Evolutionary conservation across 2,888 invertebrate genomes (phyloP).

Genomic region (Tenthredo notha): DNA sequence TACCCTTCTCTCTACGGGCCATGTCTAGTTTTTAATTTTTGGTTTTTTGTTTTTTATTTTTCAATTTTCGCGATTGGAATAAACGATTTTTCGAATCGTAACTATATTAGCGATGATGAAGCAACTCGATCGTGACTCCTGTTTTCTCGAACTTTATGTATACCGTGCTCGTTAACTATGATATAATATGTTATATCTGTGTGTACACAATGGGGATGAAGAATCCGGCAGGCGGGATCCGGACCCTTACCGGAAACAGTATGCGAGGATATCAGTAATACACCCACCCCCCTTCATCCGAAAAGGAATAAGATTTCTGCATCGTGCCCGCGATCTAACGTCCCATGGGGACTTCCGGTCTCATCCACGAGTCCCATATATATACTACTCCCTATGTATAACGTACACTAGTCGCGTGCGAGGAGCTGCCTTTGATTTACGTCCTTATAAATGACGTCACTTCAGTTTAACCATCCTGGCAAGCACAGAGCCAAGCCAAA

Average conservation of each 20-base stretch:
- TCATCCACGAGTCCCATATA: background rate
- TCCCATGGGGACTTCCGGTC: conserved; percentile 44
- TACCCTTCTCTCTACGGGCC: background rate
- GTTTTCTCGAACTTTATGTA: conserved; percentile 8
- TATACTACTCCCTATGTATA: background rate
- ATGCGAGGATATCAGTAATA: no score
- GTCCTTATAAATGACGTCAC: conserved; percentile 78
- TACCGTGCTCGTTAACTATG: background rate
- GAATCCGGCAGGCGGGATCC: conserved; percentile 35
- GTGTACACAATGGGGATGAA: background rate
- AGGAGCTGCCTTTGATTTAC: conserved; percentile 75
- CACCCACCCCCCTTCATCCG: background rate
- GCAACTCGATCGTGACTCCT: conserved; percentile 21
- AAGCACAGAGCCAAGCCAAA: background rate
- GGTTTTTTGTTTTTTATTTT: no score
- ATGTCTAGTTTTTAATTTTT: background rate
- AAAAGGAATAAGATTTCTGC: background rate
- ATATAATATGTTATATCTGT: background rate
- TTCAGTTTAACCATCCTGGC: conserved; percentile 60
- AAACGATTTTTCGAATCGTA: background rate
- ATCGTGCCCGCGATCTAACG: background rate
- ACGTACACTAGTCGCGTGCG: conserved; percentile 21
- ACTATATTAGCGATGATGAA: background rate
- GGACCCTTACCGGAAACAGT: background rate
- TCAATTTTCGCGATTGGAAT: background rate